Conservation (phyloP, 2,888 invertebrate species). For the Melanophora roralis region DNA sequence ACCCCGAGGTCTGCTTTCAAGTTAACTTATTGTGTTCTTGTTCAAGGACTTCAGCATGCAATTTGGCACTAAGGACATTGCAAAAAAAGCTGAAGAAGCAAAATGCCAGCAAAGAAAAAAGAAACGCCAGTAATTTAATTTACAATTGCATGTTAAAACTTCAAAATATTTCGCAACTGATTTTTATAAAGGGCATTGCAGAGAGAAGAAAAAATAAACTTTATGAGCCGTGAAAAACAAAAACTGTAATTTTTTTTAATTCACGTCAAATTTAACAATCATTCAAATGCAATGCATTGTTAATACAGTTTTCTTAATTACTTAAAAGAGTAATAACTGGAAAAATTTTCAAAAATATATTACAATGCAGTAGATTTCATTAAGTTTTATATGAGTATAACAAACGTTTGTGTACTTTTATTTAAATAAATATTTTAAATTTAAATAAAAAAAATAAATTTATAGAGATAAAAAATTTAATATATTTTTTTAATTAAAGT, state of each 20-base stretch:
- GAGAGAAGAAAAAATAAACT: too few relatives aligned
- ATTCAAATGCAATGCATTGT: conserved; percentile 8
- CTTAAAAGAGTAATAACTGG: too few relatives aligned
- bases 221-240: too few relatives aligned
- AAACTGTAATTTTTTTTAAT: too few relatives aligned
- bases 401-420: too few relatives aligned
- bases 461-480: too few relatives aligned
- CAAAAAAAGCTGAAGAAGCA: not conserved
- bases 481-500: too few relatives aligned
- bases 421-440: too few relatives aligned
- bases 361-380: too few relatives aligned
- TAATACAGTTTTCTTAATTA: conserved; percentile 5
- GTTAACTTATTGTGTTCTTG: not conserved
- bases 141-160: conserved; percentile 34
- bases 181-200: not conserved
- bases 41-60: conserved; percentile 38
- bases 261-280: conserved; percentile 33
- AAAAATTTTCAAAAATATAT: too few relatives aligned
- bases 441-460: too few relatives aligned
- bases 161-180: not conserved
- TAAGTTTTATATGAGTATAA: too few relatives aligned
- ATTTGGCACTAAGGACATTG: conserved; percentile 11
- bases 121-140: not conserved
- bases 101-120: conserved; percentile 12
- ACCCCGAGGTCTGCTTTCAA: conserved; percentile 6